Conservation (phyloP, 2,797 vertebrate genomes). For the Tolypeutes matacus region DNA sequence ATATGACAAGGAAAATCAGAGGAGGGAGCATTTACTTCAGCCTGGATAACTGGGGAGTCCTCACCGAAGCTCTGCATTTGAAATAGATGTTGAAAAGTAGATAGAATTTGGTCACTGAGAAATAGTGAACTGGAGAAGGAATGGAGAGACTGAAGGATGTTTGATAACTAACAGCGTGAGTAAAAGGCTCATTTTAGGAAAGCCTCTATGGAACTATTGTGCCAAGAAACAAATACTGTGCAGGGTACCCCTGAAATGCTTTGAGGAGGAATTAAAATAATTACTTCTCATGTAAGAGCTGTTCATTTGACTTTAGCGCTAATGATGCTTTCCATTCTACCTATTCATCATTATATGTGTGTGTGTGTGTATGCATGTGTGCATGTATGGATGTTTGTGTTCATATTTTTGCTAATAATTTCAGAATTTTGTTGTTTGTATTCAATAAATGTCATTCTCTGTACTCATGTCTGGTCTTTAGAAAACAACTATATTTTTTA, state of each 20-base stretch:
- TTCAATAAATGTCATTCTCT: not conserved
- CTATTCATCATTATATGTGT: too few species aligned
- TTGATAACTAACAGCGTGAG: not conserved
- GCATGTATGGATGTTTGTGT: fast-evolving
- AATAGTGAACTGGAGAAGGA: not conserved
- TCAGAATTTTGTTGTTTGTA: not conserved
- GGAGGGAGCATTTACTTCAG: not conserved
- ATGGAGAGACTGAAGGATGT: not conserved
- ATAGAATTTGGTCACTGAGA: not conserved
- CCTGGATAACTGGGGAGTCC: not conserved
- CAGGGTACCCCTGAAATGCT: not conserved
- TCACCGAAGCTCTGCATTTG: not conserved
- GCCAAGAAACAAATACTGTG: not conserved
- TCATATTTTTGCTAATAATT: not conserved
- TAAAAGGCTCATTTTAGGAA: not conserved
- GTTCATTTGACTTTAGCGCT: not conserved
- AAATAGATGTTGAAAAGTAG: not conserved
- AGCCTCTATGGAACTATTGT: not conserved
- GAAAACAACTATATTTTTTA: not conserved
- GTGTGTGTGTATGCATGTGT: fast-evolving
- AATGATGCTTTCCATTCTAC: not conserved
- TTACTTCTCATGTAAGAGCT: not conserved
- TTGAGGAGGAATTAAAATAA: not conserved
- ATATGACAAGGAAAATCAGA: not conserved
- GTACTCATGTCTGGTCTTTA: not conserved